Evolutionary conservation across 2,797 vertebrate genomes (phyloP), one percentile per base, ranked within the genome.

Genomic region (Artibeus lituratus): DNA sequence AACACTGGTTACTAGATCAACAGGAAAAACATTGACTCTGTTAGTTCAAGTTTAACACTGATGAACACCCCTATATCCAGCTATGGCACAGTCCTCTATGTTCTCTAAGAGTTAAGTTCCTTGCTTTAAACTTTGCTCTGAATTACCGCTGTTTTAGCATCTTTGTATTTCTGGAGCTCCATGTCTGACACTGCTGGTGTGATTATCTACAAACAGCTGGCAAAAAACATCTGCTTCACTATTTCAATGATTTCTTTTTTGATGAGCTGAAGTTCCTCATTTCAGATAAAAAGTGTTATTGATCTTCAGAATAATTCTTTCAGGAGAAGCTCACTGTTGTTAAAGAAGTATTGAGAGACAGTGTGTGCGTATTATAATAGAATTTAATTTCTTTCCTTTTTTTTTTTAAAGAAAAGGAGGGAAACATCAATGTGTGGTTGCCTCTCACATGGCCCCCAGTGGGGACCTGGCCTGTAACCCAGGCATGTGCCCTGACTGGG

Each of bases 111-210:
- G 87, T 94, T 97, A 91, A 96, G 78, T 84, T 88, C 62, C 35
- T 87, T 85, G 69, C 74, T 95, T 14, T 76, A 88, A 89, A 84
- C 85, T 59, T 24, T 73, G 67, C 78, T 88, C 32, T 44, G 37
- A 44, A 83, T 96, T 96, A 94, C 62, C 96, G 97, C 97, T 97
- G 96, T 57, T 95, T 94, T 95, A 88, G 69, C 59, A 93, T n/a
- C 78, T 90, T 97, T 94, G 88, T 16, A 67, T 92, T 97, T 65
- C 94, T 92, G 93, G 87, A 94, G 24, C 69, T 95, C 29, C 14
- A 51, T 53, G 59, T 97, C 84, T 97, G 86, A 74, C 82, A 94
- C 11, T 89, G 85, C 88, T 65, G 67, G 53, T 74, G 88, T 88
- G 7, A 51, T 81, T 47, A 97, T 95, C 47, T 84, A 77, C 90